phyloP scores from a whole-genome alignment of 2,888 invertebrate genomes.

The Cancer borealis region DNA sequence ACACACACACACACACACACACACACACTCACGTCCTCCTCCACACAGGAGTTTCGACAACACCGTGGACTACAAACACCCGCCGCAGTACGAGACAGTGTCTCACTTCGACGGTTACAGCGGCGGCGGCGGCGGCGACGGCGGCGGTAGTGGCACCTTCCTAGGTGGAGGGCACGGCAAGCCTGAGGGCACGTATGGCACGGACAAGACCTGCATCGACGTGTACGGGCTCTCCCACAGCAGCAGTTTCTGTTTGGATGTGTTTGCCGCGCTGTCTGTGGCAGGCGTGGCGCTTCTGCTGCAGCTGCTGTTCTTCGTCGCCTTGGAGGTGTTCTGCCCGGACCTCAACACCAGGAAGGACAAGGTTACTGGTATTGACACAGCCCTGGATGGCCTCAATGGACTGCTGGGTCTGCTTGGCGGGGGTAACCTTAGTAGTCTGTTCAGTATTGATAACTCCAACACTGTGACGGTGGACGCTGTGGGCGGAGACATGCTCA shows the following conservation, averaged over 20 bases:
- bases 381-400: background rate
- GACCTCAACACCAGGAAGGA: background rate
- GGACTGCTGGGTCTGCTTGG: background rate
- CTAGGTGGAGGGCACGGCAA: background rate
- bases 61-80: background rate
- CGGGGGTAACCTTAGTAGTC: background rate
- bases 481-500: background rate
- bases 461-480: constrained; percentile 36
- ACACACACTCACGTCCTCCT: background rate
- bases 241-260: constrained; percentile 8
- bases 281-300: background rate
- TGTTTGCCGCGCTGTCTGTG: constrained; percentile 10
- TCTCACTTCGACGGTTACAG: background rate
- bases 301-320: constrained; percentile 8
- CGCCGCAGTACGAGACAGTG: background rate
- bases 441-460: background rate
- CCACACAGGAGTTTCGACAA: background rate
- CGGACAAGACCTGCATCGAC: constrained; percentile 16
- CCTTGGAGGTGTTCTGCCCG: background rate
- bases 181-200: background rate
- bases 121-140: background rate
- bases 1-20: background rate
- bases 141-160: background rate
- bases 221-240: background rate
- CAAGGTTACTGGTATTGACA: background rate